Conservation (phyloP, 2,888 invertebrate genomes). For the Tubulanus polymorphus region DNA sequence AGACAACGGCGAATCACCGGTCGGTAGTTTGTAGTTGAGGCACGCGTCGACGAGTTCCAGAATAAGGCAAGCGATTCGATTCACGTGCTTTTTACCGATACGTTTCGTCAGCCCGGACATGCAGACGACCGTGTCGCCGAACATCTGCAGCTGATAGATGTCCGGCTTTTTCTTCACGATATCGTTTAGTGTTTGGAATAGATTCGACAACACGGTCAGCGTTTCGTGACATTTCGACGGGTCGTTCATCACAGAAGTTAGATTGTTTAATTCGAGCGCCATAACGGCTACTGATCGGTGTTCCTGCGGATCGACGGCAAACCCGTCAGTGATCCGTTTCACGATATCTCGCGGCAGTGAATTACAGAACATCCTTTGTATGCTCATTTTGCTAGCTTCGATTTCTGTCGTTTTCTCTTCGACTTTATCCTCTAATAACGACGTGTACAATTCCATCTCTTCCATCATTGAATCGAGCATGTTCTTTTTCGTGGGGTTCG, state of each 20-base stretch:
- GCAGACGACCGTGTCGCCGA: constrained; percentile 1
- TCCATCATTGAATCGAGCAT: constrained; percentile 48
- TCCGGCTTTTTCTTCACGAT: not conserved
- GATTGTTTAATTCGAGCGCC: not conserved
- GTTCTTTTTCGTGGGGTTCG: constrained; percentile 31
- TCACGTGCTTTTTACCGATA: not conserved
- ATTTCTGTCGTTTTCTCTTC: constrained; percentile 34
- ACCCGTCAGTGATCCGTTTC: constrained; percentile 22
- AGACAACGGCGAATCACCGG: not conserved
- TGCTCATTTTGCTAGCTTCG: constrained; percentile 23
- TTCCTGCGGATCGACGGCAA: constrained; percentile 23
- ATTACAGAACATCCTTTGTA: constrained; percentile 32
- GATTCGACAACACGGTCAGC: not conserved
- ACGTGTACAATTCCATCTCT: constrained; percentile 41
- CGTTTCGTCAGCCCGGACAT: not conserved
- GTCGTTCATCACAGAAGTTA: not conserved
- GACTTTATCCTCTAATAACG: constrained; percentile 37
- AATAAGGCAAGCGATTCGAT: not conserved
- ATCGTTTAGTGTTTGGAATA: not conserved
- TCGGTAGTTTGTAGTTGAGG: not conserved
- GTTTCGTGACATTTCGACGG: not conserved
- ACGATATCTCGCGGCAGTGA: constrained; percentile 36
- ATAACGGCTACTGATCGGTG: constrained; percentile 25
- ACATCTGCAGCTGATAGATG: not conserved
- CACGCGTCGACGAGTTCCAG: not conserved